Percentiles rank a stretch among this genome's conserved stretches.
These are phyloP conservation scores for Lacerta agilis DNA, from an alignment of 2,797 vertebrate species.

Conservation along the genomic window DNA sequence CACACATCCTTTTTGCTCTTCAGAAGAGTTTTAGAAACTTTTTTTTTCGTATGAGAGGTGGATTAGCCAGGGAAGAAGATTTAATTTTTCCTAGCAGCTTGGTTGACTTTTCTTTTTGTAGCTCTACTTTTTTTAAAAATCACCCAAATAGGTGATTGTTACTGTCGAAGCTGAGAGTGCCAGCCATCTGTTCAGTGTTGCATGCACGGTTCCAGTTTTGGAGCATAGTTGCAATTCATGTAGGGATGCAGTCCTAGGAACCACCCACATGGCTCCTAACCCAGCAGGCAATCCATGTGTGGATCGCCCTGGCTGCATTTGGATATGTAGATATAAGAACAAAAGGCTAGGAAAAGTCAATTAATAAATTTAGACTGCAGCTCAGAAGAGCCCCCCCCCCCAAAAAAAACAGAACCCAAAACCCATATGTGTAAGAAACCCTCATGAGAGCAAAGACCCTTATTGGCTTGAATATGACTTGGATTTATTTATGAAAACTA, in stretches of 20 bases:
- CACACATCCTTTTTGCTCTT: background rate
- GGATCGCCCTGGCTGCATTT: background rate
- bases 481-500: background rate
- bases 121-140: background rate
- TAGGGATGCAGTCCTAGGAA: background rate
- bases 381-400: background rate
- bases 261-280: background rate
- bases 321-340: background rate
- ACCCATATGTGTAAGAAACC: background rate
- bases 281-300: conserved; percentile 5
- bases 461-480: background rate
- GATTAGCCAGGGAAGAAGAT: background rate
- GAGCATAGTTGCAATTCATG: background rate
- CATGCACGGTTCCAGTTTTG: background rate
- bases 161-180: background rate
- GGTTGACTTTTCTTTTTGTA: background rate
- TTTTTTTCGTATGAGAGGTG: background rate
- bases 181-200: conserved; percentile 19
- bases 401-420: background rate
- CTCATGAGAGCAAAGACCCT: background rate
- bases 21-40: background rate
- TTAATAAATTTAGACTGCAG: conserved; percentile 18
- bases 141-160: background rate
- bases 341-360: conserved; percentile 10
- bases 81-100: conserved; percentile 2